phyloP scores from a whole-genome alignment of 2,797 vertebrate species.

The Meda fulgida region DNA sequence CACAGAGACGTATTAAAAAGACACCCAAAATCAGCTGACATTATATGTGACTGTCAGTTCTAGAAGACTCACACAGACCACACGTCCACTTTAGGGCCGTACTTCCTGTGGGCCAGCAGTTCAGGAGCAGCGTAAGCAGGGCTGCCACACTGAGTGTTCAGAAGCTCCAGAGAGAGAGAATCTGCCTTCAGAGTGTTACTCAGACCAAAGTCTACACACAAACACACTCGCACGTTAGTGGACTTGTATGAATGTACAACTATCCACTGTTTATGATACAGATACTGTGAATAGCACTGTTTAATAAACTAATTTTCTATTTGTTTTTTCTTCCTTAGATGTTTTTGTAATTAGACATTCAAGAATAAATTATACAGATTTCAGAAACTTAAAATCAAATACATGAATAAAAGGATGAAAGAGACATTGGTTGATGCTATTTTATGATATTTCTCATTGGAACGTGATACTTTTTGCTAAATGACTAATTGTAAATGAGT shows the following conservation, averaged over 20 bases:
- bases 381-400: neutral
- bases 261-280: neutral
- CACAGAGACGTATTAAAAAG: slow-evolving; percentile 30
- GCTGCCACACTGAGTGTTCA: slow-evolving; percentile 86
- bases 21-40: neutral
- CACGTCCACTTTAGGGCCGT: slow-evolving; percentile 86
- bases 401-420: neutral
- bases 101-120: slow-evolving; percentile 87
- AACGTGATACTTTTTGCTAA: neutral
- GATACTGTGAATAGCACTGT: neutral
- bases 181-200: slow-evolving; percentile 84
- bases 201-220: slow-evolving; percentile 82
- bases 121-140: slow-evolving; percentile 86
- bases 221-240: slow-evolving; percentile 20
- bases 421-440: neutral
- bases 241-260: slow-evolving; percentile 15
- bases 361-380: neutral
- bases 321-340: neutral
- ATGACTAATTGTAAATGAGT: neutral
- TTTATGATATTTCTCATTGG: neutral
- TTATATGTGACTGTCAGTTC: neutral
- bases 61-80: slow-evolving; percentile 83
- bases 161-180: slow-evolving; percentile 82
- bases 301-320: too few species aligned
- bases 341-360: neutral